Evolutionary conservation across 2,113 vertebrate species (phyloP).

Genomic region (Struthidea cinerea): DNA sequence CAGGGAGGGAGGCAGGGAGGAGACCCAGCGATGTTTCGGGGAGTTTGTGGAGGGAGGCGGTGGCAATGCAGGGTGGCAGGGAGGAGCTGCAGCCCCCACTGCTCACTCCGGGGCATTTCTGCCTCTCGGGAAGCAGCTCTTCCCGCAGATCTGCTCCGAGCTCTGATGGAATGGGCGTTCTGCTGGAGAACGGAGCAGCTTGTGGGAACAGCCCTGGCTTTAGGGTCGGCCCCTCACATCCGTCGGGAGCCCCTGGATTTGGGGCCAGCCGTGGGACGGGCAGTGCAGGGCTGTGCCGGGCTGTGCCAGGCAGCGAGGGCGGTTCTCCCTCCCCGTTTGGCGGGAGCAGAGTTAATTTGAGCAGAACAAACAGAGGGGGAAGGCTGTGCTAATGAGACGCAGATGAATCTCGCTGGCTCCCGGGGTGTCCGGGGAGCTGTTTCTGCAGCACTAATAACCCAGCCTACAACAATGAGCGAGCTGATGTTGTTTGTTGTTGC

Average conservation of each 20-base stretch:
- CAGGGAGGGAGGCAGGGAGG: not conserved
- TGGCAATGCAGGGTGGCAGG: not conserved
- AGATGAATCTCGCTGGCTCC: not conserved
- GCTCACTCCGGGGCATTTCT: accelerated
- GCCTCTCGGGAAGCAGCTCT: not conserved
- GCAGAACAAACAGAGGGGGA: not conserved
- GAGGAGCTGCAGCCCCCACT: not conserved
- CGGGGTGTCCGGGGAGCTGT: slow-evolving; percentile 20
- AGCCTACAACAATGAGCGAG: not conserved
- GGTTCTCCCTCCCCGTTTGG: not conserved
- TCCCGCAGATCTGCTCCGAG: accelerated
- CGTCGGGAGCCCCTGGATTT: accelerated
- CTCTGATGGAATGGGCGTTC: accelerated
- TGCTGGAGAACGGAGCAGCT: not conserved
- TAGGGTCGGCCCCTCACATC: not conserved
- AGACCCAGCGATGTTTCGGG: accelerated
- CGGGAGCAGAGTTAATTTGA: not conserved
- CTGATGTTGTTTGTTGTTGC: not conserved
- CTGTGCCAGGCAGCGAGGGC: not conserved
- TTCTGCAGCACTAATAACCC: not conserved
- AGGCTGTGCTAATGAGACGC: slow-evolving; percentile 25
- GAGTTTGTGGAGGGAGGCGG: not conserved
- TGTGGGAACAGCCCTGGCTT: not conserved
- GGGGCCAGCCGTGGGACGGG: accelerated
- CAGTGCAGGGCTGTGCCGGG: not conserved